These are phyloP conservation scores for Cheilosia grossa DNA, from an alignment of 2,888 invertebrate species.

Conservation along the genomic window DNA sequence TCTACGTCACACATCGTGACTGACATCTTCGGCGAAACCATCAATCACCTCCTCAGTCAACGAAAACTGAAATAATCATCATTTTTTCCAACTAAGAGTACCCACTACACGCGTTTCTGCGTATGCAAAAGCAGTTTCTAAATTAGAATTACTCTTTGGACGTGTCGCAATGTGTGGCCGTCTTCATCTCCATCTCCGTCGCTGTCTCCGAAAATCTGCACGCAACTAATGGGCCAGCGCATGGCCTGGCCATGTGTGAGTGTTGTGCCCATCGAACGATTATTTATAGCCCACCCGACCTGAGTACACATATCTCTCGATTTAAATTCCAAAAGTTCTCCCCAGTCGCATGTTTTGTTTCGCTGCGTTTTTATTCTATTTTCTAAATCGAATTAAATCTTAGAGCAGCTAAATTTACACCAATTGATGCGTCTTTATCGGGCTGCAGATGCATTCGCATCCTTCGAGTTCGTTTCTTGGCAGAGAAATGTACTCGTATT, in stretches of 20 bases:
- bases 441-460: slow-evolving; percentile 19
- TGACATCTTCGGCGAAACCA: slow-evolving; percentile 72
- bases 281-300: slow-evolving; percentile 51
- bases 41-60: slow-evolving; percentile 58
- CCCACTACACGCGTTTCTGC: not conserved
- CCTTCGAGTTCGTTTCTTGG: slow-evolving; percentile 56
- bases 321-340: slow-evolving; percentile 32
- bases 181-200: slow-evolving; percentile 6
- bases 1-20: slow-evolving; percentile 69
- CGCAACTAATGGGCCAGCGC: slow-evolving; percentile 30
- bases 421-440: slow-evolving; percentile 37
- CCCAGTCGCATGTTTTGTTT: not conserved
- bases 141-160: slow-evolving; percentile 52
- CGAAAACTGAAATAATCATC: slow-evolving; percentile 60
- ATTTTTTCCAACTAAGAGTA: slow-evolving; percentile 28
- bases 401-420: slow-evolving; percentile 60
- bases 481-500: slow-evolving; percentile 26
- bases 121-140: slow-evolving; percentile 23
- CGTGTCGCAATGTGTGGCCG: slow-evolving; percentile 39
- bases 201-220: slow-evolving; percentile 53
- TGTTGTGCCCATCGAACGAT: slow-evolving; percentile 41
- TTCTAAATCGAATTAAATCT: slow-evolving; percentile 46
- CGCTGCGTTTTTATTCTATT: not conserved
- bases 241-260: not conserved
- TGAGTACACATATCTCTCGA: slow-evolving; percentile 25